Percentiles rank a stretch among this genome's conserved stretches.
Conservation (phyloP, 35 echinoderm and acorn worm species). For the Strongylocentrotus purpuratus region DNA sequence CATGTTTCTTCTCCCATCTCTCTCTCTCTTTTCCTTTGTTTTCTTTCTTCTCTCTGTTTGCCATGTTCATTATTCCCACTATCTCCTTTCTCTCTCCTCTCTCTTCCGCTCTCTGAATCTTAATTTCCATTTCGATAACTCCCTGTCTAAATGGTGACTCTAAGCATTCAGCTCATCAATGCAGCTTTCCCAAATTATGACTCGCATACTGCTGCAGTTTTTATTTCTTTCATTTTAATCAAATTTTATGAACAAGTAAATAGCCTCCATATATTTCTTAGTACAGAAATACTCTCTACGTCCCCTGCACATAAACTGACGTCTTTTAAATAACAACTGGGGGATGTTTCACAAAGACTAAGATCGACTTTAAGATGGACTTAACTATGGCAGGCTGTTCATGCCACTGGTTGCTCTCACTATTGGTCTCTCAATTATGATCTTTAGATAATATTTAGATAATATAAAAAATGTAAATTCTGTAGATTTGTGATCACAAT, state of each 20-base stretch:
- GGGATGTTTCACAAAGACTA: too few relatives aligned
- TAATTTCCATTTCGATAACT: background rate
- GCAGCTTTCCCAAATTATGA: background rate
- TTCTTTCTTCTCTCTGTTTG: background rate
- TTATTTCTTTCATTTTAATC: background rate
- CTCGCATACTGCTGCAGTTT: background rate
- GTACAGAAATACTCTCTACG: slow-evolving; percentile 11
- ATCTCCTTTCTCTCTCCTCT: too few relatives aligned
- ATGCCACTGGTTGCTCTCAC: too few relatives aligned
- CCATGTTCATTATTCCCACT: too few relatives aligned
- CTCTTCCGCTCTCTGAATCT: too few relatives aligned
- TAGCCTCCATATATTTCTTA: slow-evolving; percentile 12
- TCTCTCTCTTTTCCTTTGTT: background rate
- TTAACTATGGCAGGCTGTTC: too few relatives aligned
- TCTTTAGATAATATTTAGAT: too few relatives aligned
- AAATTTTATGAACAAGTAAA: background rate
- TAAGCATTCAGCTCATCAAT: background rate
- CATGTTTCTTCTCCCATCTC: too few relatives aligned
- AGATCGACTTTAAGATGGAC: too few relatives aligned
- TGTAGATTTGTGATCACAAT: too few relatives aligned
- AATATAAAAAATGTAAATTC: too few relatives aligned
- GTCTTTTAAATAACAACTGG: background rate
- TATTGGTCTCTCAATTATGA: too few relatives aligned
- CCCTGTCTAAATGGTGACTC: background rate
- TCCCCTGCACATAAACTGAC: background rate